A percentile compares a stretch with the other conserved stretches of the same genome.
Evolutionary conservation across 2,888 invertebrate genomes (phyloP).

Genomic region (Plebejus argus): DNA sequence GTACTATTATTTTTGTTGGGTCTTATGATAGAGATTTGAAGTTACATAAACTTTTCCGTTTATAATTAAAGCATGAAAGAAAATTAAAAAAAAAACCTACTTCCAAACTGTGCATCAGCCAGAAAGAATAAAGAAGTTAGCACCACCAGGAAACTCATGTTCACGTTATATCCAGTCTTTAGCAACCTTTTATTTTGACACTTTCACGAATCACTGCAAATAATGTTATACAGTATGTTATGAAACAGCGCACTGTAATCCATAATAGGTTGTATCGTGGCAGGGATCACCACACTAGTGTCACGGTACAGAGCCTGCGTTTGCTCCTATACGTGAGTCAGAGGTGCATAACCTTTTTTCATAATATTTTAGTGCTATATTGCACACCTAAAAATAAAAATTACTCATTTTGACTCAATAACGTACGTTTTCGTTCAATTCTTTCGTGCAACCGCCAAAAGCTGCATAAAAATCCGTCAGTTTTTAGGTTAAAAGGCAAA

Average conservation of each 20-base stretch:
- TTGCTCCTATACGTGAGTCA: slow-evolving; percentile 57
- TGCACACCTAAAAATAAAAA: no score
- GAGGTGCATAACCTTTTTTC: slow-evolving; percentile 53
- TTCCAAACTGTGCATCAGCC: slow-evolving; percentile 69
- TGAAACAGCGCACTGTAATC: not conserved
- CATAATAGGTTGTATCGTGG: slow-evolving; percentile 43
- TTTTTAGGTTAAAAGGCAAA: no score
- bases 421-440: no score
- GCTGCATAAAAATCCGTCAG: no score
- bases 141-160: slow-evolving; percentile 47
- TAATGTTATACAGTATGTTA: not conserved
- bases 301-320: slow-evolving; percentile 65
- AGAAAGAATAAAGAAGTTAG: slow-evolving; percentile 55
- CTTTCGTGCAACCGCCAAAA: no score
- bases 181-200: not conserved
- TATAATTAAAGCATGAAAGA: no score
- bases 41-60: no score
- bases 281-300: slow-evolving; percentile 63
- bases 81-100: slow-evolving; percentile 52
- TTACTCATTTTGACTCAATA: no score
- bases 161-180: slow-evolving; percentile 37
- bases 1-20: no score
- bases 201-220: not conserved
- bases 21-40: no score
- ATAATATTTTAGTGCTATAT: no score